phyloP scores from a whole-genome alignment of 30 jellyfish, hydroid and myxozoan species.

The Chrysaora quinquecirrha region DNA sequence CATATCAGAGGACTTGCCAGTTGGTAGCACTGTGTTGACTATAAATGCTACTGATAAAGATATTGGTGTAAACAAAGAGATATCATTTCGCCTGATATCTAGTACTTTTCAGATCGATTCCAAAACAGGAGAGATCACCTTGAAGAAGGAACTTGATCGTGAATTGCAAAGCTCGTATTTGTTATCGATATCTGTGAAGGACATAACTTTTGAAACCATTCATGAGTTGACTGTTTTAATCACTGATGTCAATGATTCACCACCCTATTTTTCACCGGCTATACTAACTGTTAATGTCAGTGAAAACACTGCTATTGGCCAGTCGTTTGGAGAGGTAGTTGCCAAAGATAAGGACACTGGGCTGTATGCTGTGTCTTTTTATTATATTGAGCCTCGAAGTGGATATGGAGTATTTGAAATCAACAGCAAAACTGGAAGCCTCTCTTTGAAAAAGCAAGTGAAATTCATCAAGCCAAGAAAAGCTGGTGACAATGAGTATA shows the following conservation, averaged over 20 bases:
- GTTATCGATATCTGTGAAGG: slow-evolving; percentile 43
- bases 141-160: slow-evolving; percentile 40
- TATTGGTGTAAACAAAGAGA: slow-evolving; percentile 60
- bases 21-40: slow-evolving; percentile 32
- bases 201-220: slow-evolving; percentile 18
- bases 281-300: slow-evolving; percentile 25
- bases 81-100: slow-evolving; percentile 37
- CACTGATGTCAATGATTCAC: slow-evolving; percentile 70
- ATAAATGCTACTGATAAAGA: slow-evolving; percentile 81
- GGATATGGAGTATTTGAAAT: slow-evolving; percentile 36
- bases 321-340: slow-evolving; percentile 14
- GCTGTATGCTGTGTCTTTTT: slow-evolving; percentile 30
- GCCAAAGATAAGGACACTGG: slow-evolving; percentile 63
- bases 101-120: slow-evolving; percentile 26
- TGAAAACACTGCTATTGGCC: slow-evolving; percentile 42
- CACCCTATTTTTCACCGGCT: slow-evolving; percentile 52
- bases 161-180: slow-evolving; percentile 23
- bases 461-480: slow-evolving; percentile 6
- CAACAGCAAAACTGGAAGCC: slow-evolving; percentile 45
- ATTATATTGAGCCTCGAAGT: slow-evolving; percentile 50
- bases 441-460: slow-evolving; percentile 35
- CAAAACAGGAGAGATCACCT: slow-evolving; percentile 46
- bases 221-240: slow-evolving; percentile 37
- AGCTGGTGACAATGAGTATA: slow-evolving; percentile 1
- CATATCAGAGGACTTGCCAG: slow-evolving; percentile 40